Evolutionary conservation across 2,888 invertebrate species (phyloP), one percentile per base, ranked within the genome.

Genomic region (Oscheius sp.): DNA sequence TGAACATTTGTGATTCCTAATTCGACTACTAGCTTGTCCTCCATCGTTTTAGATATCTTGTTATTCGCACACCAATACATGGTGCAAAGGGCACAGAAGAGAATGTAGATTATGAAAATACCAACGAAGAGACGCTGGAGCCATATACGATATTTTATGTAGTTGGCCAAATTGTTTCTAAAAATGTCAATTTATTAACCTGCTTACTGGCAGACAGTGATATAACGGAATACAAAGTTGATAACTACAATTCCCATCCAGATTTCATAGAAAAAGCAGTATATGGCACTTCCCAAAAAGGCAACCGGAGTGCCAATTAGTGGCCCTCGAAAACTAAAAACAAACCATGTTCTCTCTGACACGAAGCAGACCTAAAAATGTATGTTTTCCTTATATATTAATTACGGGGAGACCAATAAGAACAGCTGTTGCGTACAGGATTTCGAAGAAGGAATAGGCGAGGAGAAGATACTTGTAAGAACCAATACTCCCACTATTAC

Each of bases 251-350:
- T 20, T 8, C 59, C 59, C 59, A 59, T 59, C 59, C 59, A 59
- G 1, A 59, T 17, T 20, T 59, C 59, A n/a, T 59, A 59, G 44
- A 59, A 59, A n/a, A 59, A 44, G 20, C 59, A 59, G 30, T 59
- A 59, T 17, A 59, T 44, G 14, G 59, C 59, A 26, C 44, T 44
- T n/a, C 44, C 41, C 1, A 59, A 30, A 26, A 59, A 59, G 24
- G 59, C 59, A 14, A 30, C 41, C 22, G 41, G 59, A 20, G 59
- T 59, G 6, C 59, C 59, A 14, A 59, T 59, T 17, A 59, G 26
- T 17, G 59, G 59, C 20, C 59, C 59, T 5, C 59, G 59, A 20
- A 14, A 59, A n/a, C 59, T 59, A 30, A 59, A 59, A 30, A 59
- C 41, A n/a, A 59, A 44, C 59, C 59, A 59, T 5, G 59, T 59